Conservation (phyloP, 1,140 invertebrate species). For the Papilio machaon region DNA sequence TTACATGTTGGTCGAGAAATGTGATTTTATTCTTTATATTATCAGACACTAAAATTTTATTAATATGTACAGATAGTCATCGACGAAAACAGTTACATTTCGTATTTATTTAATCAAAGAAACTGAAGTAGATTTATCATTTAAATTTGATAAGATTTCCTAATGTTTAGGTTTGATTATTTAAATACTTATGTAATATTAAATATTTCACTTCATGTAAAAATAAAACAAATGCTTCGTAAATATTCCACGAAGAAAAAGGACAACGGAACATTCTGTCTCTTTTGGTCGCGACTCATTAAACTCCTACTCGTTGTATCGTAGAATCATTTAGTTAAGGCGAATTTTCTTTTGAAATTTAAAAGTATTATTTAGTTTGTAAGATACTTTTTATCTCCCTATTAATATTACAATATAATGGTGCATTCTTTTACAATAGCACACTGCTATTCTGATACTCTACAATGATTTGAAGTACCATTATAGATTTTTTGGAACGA, state of each 20-base stretch:
- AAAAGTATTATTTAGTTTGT: too few relatives aligned
- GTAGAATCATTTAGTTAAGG: conserved; percentile 10
- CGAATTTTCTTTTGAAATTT: not conserved
- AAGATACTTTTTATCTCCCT: not conserved
- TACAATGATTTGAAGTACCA: conserved; percentile 1
- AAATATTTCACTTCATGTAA: too few relatives aligned
- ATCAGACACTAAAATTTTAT: too few relatives aligned
- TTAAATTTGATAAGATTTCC: too few relatives aligned
- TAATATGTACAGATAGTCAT: not conserved
- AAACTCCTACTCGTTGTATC: not conserved
- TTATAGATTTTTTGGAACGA: too few relatives aligned
- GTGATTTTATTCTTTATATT: too few relatives aligned
- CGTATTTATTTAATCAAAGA: too few relatives aligned
- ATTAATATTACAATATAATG: conserved; percentile 5
- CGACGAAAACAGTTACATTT: not conserved
- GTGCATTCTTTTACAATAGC: conserved; percentile 1
- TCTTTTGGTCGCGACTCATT: conserved; percentile 4
- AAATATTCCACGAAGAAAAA: not conserved
- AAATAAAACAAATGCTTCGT: not conserved
- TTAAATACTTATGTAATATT: too few relatives aligned
- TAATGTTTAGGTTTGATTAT: too few relatives aligned
- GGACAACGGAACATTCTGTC: not conserved
- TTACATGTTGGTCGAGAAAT: too few relatives aligned
- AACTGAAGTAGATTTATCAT: too few relatives aligned
- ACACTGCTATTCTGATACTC: not conserved